Conservation (phyloP, 2,797 vertebrate species). For the Tenualosa ilisha region DNA sequence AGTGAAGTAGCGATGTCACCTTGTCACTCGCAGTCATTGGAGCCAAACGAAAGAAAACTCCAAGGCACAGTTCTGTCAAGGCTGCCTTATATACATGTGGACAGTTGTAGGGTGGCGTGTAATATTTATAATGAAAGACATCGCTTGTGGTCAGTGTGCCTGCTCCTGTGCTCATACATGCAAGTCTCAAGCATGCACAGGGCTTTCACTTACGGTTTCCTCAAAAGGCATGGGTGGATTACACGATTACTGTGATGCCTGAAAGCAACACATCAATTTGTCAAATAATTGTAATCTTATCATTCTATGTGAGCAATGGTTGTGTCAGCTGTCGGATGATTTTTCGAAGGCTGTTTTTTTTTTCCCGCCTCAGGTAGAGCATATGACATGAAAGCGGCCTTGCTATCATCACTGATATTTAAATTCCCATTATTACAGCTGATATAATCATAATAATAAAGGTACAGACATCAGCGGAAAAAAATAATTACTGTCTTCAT, state of each 20-base stretch:
- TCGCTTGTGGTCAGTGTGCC: neutral
- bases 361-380: neutral
- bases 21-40: neutral
- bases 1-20: slow-evolving; percentile 8
- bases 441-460: slow-evolving; percentile 6
- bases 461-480: neutral
- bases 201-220: neutral
- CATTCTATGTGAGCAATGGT: neutral
- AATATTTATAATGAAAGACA: neutral
- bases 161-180: neutral
- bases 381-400: neutral
- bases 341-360: neutral
- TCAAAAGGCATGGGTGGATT: neutral
- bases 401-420: neutral
- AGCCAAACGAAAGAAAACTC: neutral
- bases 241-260: neutral
- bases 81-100: neutral
- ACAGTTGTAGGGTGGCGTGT: neutral
- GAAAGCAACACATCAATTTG: neutral
- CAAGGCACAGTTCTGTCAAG: slow-evolving; percentile 8
- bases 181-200: neutral
- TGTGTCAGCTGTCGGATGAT: neutral
- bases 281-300: neutral
- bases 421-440: neutral
- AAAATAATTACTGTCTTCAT: slow-evolving; percentile 10